Percentiles rank a stretch among this genome's conserved stretches.
These are phyloP conservation scores for Lates japonicus DNA, from an alignment of 2,797 vertebrate genomes.

Conservation along the genomic window DNA sequence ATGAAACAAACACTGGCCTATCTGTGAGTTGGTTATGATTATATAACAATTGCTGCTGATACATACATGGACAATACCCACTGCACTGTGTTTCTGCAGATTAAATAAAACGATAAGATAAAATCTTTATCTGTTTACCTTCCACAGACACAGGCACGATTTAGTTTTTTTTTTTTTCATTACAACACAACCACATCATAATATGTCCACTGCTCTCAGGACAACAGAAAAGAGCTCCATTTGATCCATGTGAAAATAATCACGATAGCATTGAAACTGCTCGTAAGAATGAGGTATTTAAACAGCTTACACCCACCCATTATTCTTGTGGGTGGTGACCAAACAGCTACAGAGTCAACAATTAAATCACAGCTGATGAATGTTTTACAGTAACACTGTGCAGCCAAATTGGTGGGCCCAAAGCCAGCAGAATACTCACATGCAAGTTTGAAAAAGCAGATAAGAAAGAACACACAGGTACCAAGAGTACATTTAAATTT, in stretches of 20 bases:
- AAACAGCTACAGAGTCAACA: constrained; percentile 11
- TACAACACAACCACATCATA: background rate
- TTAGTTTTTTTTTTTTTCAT: background rate
- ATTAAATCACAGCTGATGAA: constrained; percentile 17
- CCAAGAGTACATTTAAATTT: background rate
- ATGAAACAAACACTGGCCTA: background rate
- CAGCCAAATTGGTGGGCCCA: background rate
- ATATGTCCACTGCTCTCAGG: background rate
- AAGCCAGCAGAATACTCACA: constrained; percentile 6
- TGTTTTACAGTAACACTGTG: background rate
- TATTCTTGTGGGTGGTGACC: constrained; percentile 31
- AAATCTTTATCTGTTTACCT: constrained; percentile 12
- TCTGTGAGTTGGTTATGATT: background rate
- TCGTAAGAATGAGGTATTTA: background rate
- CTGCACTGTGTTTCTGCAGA: constrained; percentile 8
- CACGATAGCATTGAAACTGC: constrained; percentile 7
- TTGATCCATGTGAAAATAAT: background rate
- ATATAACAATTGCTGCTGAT: background rate
- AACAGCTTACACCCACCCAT: constrained; percentile 34
- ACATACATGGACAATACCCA: constrained; percentile 7
- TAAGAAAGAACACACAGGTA: background rate
- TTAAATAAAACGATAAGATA: constrained; percentile 20
- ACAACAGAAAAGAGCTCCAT: constrained; percentile 2
- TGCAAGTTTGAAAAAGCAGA: background rate
- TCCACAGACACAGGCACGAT: background rate